Evolutionary conservation across 1,140 invertebrate genomes (phyloP).

Genomic region (Heliconius hermathena): DNA sequence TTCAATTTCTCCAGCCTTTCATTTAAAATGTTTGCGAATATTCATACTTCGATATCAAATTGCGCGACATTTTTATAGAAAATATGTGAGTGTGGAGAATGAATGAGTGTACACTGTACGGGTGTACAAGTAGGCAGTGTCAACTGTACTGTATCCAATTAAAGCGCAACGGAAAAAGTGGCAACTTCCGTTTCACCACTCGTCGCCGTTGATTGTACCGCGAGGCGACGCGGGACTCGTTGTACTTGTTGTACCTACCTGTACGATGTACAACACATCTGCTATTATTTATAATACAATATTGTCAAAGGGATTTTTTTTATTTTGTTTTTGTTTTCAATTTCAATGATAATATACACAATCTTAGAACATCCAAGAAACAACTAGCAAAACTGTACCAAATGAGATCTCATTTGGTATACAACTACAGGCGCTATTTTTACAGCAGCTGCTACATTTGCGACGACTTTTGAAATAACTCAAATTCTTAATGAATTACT

Average conservation of each 20-base stretch:
- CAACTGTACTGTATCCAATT: neutral
- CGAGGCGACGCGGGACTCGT: neutral
- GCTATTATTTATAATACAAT: too few species aligned
- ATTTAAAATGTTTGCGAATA: conserved; percentile 18
- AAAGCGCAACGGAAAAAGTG: conserved; percentile 15
- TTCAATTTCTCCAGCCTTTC: conserved; percentile 8
- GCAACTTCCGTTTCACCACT: neutral
- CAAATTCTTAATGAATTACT: too few species aligned
- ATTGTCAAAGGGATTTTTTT: too few species aligned
- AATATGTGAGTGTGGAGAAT: too few species aligned
- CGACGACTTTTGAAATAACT: neutral
- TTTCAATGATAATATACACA: too few species aligned
- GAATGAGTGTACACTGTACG: neutral
- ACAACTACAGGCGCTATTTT: neutral
- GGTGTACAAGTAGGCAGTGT: neutral
- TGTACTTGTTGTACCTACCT: too few species aligned
- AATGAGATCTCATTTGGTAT: neutral
- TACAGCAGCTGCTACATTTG: neutral
- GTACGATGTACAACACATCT: too few species aligned
- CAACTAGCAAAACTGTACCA: neutral
- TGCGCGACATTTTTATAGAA: neutral
- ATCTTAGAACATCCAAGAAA: too few species aligned
- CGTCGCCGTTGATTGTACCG: neutral
- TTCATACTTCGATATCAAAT: neutral
- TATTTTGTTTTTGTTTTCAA: too few species aligned